phyloP scores from a whole-genome alignment of 2,113 vertebrate genomes.

The Colinus virginianus region DNA sequence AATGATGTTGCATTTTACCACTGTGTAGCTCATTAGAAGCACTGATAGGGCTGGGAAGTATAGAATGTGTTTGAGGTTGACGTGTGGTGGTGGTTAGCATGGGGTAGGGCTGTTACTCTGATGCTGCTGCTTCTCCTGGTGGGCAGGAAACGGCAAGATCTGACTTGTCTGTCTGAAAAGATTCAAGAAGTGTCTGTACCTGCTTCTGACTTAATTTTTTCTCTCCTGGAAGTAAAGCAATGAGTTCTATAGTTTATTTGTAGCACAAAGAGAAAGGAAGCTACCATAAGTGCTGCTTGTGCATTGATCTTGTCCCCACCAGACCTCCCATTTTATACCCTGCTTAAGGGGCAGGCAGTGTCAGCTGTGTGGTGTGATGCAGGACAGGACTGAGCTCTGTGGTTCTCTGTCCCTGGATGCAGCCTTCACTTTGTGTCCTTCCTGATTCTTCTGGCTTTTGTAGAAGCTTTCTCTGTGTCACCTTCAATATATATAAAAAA shows the following conservation, averaged over 20 bases:
- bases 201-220: neutral
- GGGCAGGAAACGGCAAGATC: neutral
- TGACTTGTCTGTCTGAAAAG: neutral
- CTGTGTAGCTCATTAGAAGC: neutral
- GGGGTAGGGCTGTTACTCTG: neutral
- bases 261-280: neutral
- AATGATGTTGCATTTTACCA: neutral
- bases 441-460: neutral
- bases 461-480: neutral
- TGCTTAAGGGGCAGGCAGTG: neutral
- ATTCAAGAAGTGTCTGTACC: neutral
- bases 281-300: neutral
- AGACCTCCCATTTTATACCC: neutral
- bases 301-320: neutral
- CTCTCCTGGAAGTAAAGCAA: neutral
- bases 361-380: accelerated
- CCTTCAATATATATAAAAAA: neutral
- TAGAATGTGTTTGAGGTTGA: neutral
- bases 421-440: neutral
- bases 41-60: accelerated
- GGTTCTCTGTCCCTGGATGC: neutral
- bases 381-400: neutral
- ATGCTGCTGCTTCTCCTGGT: neutral
- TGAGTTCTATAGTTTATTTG: neutral
- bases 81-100: neutral